Evolutionary conservation across 1,140 invertebrate species (phyloP), one percentile per base, ranked within the genome.

Genomic region (Eumaeus atala): DNA sequence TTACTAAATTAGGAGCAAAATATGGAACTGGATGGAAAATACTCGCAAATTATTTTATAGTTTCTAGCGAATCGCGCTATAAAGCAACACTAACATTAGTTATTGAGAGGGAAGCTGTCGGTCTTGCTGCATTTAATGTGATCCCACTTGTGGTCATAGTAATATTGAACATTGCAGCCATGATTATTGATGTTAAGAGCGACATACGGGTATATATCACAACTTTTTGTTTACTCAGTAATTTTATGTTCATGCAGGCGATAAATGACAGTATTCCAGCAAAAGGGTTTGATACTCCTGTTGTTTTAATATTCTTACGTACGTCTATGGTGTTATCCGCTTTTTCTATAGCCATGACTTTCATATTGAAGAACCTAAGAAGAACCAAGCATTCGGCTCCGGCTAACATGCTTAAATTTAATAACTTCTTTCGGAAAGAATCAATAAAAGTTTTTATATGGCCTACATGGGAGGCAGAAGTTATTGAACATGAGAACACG

Each of bases 1-100:
- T 66, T 0, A 48, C 14, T 1, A 53, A 58, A 35, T 18, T 60
- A 0, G 63, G 63, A n/a, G 61, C 63, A 1, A 62, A 70, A 48
- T 66, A 70, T 44, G 66, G 66, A 0, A 38, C 58, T 4, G 66
- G 64, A 3, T 75, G 70, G 70, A 58, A 56, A 37, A 62, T 75
- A 11, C 48, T 66, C 4, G 61, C 67, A 12, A 67, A 50, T 42
- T n/a, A 56, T 6, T 17, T 65, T 18, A 42, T n/a, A 9, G 49
- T 61, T n/a, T 56, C 59, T 12, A 11, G 28, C 8, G 56, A 47
- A 8, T 44, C 60, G 8, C 35, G 59, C 0, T 38, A 36, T 0
- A 50, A 51, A 18, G 16, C 64, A 8, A 38, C 18, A 10, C 9
- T 67, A 3, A 61, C 33, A 1, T 72, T 75, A 10, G 12, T 61